These are phyloP conservation scores for Apamea epomidion DNA, from an alignment of 2,888 invertebrate genomes.

Conservation along the genomic window DNA sequence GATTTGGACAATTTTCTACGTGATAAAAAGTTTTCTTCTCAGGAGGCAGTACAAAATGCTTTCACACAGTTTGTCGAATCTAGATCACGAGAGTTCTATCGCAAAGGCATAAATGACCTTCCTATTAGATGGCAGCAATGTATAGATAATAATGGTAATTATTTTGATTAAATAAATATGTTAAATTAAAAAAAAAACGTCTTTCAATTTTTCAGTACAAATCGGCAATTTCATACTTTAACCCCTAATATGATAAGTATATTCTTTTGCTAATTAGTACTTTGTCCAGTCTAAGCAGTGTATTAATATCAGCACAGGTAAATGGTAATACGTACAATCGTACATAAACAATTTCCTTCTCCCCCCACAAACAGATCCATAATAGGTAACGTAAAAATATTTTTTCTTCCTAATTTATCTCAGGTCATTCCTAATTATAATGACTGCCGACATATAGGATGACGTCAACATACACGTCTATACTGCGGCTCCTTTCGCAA, in stretches of 20 bases:
- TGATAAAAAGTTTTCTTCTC: too few relatives aligned
- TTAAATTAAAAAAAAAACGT: too few relatives aligned
- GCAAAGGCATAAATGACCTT: too few relatives aligned
- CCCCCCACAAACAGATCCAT: not conserved
- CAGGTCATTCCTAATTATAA: slow-evolving; percentile 26
- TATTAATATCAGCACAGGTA: not conserved
- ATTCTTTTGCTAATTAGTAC: not conserved
- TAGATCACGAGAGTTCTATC: too few relatives aligned
- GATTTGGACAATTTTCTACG: too few relatives aligned
- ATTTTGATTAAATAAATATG: too few relatives aligned
- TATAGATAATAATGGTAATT: too few relatives aligned
- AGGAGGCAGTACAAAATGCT: too few relatives aligned
- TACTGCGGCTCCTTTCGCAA: slow-evolving; percentile 50
- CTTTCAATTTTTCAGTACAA: too few relatives aligned
- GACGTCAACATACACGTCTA: slow-evolving; percentile 13
- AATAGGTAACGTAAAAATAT: not conserved
- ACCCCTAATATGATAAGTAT: not conserved
- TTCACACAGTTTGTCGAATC: too few relatives aligned
- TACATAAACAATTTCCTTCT: not conserved
- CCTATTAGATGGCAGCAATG: too few relatives aligned
- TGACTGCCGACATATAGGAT: slow-evolving; percentile 10
- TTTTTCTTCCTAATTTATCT: slow-evolving; percentile 17
- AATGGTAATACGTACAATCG: not conserved
- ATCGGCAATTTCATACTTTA: too few relatives aligned
- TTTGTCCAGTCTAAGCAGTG: not conserved